These are phyloP conservation scores for Oophaga pumilio DNA, from an alignment of 2,113 vertebrate genomes.

Conservation along the genomic window DNA sequence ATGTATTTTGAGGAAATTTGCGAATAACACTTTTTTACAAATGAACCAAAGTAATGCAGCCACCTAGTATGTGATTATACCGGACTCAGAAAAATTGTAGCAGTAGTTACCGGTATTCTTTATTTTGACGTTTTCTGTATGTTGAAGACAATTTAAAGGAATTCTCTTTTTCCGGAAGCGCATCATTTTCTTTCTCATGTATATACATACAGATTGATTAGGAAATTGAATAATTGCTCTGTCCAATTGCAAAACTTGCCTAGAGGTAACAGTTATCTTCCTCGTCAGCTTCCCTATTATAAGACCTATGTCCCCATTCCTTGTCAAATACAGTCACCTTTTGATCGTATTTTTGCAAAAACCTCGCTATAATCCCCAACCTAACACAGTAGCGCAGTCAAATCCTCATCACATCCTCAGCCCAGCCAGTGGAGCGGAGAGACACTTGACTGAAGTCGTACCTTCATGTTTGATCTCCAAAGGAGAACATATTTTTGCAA, in stretches of 20 bases:
- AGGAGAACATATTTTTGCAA: conserved; percentile 39
- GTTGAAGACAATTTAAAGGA: neutral
- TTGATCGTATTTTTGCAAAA: conserved; percentile 21
- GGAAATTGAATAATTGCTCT: neutral
- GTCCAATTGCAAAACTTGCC: neutral
- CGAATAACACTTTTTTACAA: neutral
- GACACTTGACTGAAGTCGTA: conserved; percentile 34
- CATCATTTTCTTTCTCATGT: neutral
- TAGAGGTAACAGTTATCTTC: neutral
- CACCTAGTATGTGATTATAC: neutral
- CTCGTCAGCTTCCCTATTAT: neutral
- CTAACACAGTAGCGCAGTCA: neutral
- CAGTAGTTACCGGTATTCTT: neutral
- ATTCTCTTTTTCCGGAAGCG: neutral
- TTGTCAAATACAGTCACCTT: conserved; percentile 23
- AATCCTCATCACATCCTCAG: conserved; percentile 18
- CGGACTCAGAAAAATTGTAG: neutral
- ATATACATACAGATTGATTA: neutral
- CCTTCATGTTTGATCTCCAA: conserved; percentile 28
- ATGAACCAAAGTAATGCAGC: neutral
- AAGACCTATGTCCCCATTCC: conserved; percentile 8
- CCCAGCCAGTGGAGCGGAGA: conserved; percentile 16
- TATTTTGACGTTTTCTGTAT: neutral
- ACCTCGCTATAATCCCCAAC: neutral
- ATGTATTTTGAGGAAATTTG: neutral